These are phyloP conservation scores for Otolemur garnettii DNA, from an alignment of 2,113 vertebrate species.

Conservation along the genomic window DNA sequence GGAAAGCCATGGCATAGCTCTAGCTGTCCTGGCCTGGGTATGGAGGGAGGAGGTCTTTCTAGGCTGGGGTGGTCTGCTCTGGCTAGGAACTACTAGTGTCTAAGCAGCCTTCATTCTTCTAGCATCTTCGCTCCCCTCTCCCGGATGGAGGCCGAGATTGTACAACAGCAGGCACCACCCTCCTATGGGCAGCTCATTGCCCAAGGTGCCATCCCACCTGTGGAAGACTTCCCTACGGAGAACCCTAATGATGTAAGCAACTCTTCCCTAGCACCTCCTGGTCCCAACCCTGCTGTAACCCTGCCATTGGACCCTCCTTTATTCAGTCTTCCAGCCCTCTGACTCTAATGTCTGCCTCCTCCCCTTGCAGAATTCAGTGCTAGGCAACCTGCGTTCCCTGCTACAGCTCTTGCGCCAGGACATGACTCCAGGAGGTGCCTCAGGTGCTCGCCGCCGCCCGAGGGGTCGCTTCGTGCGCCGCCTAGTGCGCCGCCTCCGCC, in stretches of 20 bases:
- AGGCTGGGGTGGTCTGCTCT: not conserved
- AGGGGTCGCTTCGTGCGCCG: conserved; percentile 91
- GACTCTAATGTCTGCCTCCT: not conserved
- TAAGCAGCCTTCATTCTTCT: not conserved
- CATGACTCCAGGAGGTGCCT: conserved; percentile 83
- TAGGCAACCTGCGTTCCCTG: conserved; percentile 92
- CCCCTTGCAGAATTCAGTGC: conserved; percentile 89
- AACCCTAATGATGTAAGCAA: conserved; percentile 91
- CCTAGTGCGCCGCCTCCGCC: conserved; percentile 90
- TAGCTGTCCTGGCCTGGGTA: not conserved
- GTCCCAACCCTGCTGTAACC: not conserved
- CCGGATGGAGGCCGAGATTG: conserved; percentile 92
- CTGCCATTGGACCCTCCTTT: not conserved
- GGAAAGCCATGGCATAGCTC: not conserved
- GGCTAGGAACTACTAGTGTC: not conserved
- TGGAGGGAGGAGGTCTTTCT: not conserved
- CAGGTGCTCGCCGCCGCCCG: conserved; percentile 85
- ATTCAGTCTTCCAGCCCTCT: not conserved
- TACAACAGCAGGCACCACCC: conserved; percentile 95
- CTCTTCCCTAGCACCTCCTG: not conserved
- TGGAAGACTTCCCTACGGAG: conserved; percentile 95
- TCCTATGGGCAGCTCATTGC: conserved; percentile 96
- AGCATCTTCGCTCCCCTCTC: conserved; percentile 94
- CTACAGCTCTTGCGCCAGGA: conserved; percentile 93
- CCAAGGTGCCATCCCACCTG: conserved; percentile 94